phyloP scores from a whole-genome alignment of 2,113 vertebrate genomes.

The Hypanus sabinus region DNA sequence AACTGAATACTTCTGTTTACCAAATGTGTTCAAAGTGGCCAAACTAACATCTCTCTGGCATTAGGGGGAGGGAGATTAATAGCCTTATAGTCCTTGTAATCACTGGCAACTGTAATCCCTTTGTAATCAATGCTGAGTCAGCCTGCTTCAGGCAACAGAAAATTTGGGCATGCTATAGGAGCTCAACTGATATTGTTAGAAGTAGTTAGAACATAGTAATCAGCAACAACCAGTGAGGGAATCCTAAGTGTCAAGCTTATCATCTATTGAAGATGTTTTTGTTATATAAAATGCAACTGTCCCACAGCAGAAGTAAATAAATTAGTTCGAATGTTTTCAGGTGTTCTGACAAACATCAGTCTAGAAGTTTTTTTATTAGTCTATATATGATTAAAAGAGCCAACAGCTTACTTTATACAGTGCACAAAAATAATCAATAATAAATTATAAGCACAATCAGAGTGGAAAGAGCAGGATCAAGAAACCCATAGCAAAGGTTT shows the following conservation, averaged over 20 bases:
- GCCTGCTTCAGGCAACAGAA: neutral
- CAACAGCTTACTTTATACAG: neutral
- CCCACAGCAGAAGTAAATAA: neutral
- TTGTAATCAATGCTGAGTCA: neutral
- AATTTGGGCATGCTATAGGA: neutral
- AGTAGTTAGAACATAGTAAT: neutral
- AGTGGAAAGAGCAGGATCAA: neutral
- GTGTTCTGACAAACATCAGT: neutral
- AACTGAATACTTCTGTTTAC: neutral
- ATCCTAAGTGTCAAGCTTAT: too few relatives aligned
- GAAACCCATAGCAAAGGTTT: neutral
- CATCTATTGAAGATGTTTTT: neutral
- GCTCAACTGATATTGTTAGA: neutral
- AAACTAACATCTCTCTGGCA: neutral
- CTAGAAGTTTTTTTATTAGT: neutral
- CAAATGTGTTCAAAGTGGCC: neutral
- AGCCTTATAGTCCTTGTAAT: neutral
- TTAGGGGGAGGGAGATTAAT: too few relatives aligned
- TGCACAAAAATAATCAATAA: neutral
- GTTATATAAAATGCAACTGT: neutral
- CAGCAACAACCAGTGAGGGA: too few relatives aligned
- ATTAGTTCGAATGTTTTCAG: neutral
- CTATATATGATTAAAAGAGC: neutral
- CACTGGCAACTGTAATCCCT: neutral
- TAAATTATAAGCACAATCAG: neutral